Conservation (phyloP, 2,888 invertebrate species). For the Belgica antarctica region DNA sequence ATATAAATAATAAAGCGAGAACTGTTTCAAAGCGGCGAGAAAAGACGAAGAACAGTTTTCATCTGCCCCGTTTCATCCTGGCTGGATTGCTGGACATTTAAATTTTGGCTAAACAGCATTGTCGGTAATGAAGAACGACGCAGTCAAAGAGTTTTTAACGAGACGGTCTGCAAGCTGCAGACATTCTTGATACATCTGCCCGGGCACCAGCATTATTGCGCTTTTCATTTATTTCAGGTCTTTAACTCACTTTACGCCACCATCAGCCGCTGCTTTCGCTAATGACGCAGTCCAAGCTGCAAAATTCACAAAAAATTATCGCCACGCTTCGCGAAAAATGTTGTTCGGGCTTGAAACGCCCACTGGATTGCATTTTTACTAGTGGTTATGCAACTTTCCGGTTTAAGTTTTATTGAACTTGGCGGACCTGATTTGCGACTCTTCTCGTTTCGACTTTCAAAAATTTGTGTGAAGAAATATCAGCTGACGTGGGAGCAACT, state of each 20-base stretch:
- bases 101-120: constrained; percentile 28
- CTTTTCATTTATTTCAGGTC: neutral
- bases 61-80: too few relatives aligned
- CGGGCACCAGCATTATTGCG: constrained; percentile 22
- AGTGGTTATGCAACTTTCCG: constrained; percentile 2
- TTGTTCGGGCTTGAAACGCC: neutral
- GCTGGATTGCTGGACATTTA: too few relatives aligned
- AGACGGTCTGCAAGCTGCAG: constrained; percentile 36
- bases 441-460: neutral
- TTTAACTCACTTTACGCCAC: constrained; percentile 6
- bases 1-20: constrained; percentile 16
- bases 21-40: too few relatives aligned
- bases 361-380: neutral
- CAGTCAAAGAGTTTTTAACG: constrained; percentile 29
- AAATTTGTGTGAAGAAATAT: neutral
- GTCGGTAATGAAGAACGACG: neutral
- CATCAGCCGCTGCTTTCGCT: neutral
- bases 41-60: constrained; percentile 2
- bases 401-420: constrained; percentile 2
- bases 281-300: neutral
- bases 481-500: constrained; percentile 41
- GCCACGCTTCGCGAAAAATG: neutral
- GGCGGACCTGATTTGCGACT: neutral
- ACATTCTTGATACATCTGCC: constrained; percentile 30
- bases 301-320: neutral